These are phyloP conservation scores for Barypeithes pellucidus DNA, from an alignment of 2,888 invertebrate species.

Conservation along the genomic window DNA sequence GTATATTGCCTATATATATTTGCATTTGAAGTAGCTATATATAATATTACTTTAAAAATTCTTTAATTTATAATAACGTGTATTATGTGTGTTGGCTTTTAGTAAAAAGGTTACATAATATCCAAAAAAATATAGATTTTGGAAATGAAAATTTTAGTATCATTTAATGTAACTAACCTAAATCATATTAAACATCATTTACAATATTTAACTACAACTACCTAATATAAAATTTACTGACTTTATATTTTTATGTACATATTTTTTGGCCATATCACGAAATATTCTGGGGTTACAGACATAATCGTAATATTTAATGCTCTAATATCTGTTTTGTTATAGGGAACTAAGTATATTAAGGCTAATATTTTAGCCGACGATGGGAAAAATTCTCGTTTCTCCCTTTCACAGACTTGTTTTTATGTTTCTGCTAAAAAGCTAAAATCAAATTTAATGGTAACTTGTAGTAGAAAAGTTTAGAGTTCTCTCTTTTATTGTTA, in stretches of 20 bases:
- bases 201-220: not conserved
- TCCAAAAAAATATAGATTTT: too few relatives aligned
- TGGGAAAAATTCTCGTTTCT: not conserved
- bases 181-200: too few relatives aligned
- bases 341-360: constrained; percentile 31
- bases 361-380: constrained; percentile 19
- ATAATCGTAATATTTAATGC: constrained; percentile 33
- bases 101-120: too few relatives aligned
- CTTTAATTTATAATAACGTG: too few relatives aligned
- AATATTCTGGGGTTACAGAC: constrained; percentile 18
- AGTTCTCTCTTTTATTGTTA: not conserved
- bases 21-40: too few relatives aligned
- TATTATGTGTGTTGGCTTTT: too few relatives aligned
- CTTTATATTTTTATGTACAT: constrained; percentile 12
- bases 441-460: constrained; percentile 7
- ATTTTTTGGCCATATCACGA: constrained; percentile 13
- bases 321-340: constrained; percentile 30
- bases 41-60: too few relatives aligned
- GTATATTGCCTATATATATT: too few relatives aligned
- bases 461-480: constrained; percentile 10
- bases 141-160: too few relatives aligned
- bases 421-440: constrained; percentile 10
- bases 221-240: constrained; percentile 6
- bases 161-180: too few relatives aligned
- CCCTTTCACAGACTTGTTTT: constrained; percentile 9